Conservation (phyloP, 2,797 vertebrate species). For the Natrix natrix region DNA sequence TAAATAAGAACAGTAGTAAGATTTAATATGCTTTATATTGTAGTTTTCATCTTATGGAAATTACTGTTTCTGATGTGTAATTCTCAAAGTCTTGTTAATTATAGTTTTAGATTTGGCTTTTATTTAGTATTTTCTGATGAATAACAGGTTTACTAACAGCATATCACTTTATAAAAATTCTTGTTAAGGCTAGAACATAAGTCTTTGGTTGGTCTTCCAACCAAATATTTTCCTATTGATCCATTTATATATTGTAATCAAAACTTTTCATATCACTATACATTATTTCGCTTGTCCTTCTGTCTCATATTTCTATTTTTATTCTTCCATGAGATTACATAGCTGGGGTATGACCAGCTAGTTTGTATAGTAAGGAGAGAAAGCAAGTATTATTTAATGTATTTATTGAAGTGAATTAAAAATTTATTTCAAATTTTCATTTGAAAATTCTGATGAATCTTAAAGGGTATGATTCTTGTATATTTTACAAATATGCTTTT, state of each 20-base stretch:
- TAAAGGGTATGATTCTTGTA: background rate
- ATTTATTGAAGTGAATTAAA: no score
- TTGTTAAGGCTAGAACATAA: background rate
- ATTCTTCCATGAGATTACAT: background rate
- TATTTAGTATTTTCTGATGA: slow-evolving; percentile 37
- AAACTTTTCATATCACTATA: background rate
- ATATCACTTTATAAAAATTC: background rate
- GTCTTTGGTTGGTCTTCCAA: background rate
- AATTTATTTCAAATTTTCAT: background rate
- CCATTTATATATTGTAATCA: background rate
- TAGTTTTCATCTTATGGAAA: slow-evolving; percentile 41
- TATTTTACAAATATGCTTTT: slow-evolving; percentile 15
- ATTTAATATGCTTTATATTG: slow-evolving; percentile 48
- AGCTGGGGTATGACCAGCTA: background rate
- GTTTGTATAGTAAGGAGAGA: background rate
- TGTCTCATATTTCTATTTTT: background rate
- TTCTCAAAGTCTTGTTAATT: slow-evolving; percentile 44
- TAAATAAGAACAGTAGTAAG: slow-evolving; percentile 37
- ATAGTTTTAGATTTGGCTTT: slow-evolving; percentile 25
- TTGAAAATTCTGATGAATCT: background rate
- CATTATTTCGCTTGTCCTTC: background rate
- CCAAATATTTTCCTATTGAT: background rate
- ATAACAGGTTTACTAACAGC: slow-evolving; percentile 14
- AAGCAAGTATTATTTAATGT: background rate
- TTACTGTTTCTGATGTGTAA: slow-evolving; percentile 57